These are phyloP conservation scores for Tenebrio molitor DNA, from an alignment of 1,140 invertebrate genomes.

Conservation along the genomic window DNA sequence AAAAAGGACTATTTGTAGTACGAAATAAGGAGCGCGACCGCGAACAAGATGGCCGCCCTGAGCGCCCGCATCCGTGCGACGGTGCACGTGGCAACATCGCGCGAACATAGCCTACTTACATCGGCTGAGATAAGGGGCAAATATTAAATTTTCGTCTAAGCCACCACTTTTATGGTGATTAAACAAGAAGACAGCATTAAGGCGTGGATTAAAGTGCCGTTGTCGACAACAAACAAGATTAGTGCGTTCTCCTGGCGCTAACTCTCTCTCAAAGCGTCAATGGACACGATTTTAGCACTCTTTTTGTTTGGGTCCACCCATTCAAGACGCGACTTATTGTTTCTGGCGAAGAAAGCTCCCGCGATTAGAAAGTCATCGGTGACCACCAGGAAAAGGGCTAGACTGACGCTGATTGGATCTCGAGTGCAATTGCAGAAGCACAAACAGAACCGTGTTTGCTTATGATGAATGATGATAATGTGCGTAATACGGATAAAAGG, in stretches of 20 bases:
- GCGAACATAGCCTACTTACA: constrained; percentile 36
- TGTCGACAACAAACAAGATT: not conserved
- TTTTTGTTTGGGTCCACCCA: not conserved
- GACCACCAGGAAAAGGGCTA: too few relatives aligned
- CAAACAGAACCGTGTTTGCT: too few relatives aligned
- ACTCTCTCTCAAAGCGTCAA: too few relatives aligned
- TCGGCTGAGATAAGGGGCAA: constrained; percentile 28
- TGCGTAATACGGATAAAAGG: too few relatives aligned
- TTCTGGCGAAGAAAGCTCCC: not conserved
- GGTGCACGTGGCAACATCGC: constrained; percentile 41
- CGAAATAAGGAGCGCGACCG: constrained; percentile 21
- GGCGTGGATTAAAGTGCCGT: not conserved
- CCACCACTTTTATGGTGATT: constrained; percentile 21
- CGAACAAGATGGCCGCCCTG: constrained; percentile 36
- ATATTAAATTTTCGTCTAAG: constrained; percentile 27
- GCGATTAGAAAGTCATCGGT: not conserved
- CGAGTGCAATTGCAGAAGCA: too few relatives aligned
- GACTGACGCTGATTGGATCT: too few relatives aligned
- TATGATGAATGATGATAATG: too few relatives aligned
- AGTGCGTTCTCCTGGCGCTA: not conserved
- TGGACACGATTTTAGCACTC: too few relatives aligned
- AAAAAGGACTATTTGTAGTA: not conserved
- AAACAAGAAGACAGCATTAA: not conserved
- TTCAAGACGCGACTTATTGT: not conserved
- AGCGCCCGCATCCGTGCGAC: constrained; percentile 12